Evolutionary conservation across 2,797 vertebrate species (phyloP).

Genomic region (Pantherophis vulpinus): DNA sequence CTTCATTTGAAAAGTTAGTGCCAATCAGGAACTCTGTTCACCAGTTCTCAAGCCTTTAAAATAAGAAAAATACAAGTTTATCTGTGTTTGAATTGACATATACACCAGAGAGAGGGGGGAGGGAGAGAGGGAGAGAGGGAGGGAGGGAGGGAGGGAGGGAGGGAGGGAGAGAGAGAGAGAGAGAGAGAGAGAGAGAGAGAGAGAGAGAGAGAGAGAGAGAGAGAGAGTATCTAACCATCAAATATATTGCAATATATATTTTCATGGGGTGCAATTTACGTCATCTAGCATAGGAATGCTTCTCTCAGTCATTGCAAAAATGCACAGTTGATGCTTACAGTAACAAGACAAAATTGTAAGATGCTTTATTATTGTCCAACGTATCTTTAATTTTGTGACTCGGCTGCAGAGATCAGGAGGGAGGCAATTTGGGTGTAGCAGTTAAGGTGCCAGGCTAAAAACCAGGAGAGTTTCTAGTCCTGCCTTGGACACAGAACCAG

Average conservation of each 20-base stretch:
- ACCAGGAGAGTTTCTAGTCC: not conserved
- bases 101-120: not conserved
- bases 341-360: not conserved
- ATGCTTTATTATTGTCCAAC: not conserved
- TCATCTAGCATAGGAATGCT: not conserved
- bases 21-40: not conserved
- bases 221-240: not conserved
- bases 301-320: not conserved
- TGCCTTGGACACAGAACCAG: not conserved
- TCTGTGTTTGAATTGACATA: not conserved
- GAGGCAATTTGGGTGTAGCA: not conserved
- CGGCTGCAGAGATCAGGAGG: not conserved
- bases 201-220: not conserved
- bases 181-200: no score
- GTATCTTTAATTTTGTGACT: not conserved
- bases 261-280: not conserved
- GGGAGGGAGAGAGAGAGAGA: no score
- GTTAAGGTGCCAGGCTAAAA: not conserved
- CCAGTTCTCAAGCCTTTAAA: not conserved
- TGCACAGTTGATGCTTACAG: not conserved
- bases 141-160: no score
- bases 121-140: no score
- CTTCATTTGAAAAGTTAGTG: not conserved
- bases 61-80: not conserved
- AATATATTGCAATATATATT: not conserved